phyloP scores from a whole-genome alignment of 1,140 invertebrate genomes.

The Cherax quadricarinatus region DNA sequence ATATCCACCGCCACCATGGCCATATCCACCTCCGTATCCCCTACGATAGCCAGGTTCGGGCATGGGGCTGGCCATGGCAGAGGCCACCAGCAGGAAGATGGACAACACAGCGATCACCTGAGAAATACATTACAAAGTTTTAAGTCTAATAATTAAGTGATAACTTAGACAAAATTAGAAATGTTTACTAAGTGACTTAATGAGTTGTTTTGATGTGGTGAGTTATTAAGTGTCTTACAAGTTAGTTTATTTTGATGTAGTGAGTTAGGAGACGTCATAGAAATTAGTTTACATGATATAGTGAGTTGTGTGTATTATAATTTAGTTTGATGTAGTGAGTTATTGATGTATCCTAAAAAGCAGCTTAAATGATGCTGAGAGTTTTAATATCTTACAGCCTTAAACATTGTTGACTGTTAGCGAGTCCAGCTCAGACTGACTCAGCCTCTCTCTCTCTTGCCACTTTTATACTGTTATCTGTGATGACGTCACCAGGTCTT shows the following conservation, averaged over 20 bases:
- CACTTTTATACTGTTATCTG: neutral
- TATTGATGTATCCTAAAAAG: too few relatives aligned
- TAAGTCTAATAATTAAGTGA: neutral
- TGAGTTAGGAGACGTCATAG: too few relatives aligned
- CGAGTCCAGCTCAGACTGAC: neutral
- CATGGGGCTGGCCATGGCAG: slow-evolving; percentile 1
- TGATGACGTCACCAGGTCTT: neutral
- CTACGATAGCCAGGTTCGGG: neutral
- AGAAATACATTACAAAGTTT: neutral
- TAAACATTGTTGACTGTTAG: neutral
- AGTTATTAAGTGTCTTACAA: too few relatives aligned
- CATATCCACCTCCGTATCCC: slow-evolving; percentile 5
- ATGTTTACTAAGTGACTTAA: neutral
- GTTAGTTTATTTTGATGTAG: too few relatives aligned
- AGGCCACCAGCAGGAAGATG: neutral
- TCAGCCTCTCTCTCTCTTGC: neutral
- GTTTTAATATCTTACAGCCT: neutral
- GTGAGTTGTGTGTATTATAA: too few relatives aligned
- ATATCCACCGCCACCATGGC: neutral
- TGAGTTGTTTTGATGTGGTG: neutral
- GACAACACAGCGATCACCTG: neutral
- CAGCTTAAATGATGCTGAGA: too few relatives aligned
- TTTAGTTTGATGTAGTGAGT: too few relatives aligned
- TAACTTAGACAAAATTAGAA: neutral
- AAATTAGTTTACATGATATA: too few relatives aligned